Conservation (phyloP, 2,113 vertebrate species). For the Gulo gulo region DNA sequence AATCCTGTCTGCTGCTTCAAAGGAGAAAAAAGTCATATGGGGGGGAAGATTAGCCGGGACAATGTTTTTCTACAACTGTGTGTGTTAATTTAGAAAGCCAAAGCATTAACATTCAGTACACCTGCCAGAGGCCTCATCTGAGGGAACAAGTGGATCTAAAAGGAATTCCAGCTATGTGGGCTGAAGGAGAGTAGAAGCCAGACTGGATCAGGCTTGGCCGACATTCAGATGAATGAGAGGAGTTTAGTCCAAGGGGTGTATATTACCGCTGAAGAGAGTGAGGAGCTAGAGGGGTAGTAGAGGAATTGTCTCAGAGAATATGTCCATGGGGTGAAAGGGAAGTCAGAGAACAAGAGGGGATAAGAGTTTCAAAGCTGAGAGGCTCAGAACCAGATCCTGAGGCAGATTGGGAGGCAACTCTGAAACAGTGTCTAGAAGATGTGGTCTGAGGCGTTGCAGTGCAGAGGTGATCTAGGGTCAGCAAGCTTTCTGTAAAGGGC, state of each 20-base stretch:
- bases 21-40: background rate
- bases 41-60: background rate
- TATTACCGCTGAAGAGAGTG: background rate
- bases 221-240: background rate
- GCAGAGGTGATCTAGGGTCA: background rate
- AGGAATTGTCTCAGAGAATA: background rate
- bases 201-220: background rate
- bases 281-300: background rate
- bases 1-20: background rate
- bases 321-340: background rate
- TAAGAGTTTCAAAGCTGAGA: background rate
- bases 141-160: background rate
- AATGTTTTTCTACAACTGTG: background rate
- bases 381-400: background rate
- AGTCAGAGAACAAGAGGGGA: background rate
- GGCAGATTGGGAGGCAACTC: background rate
- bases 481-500: background rate
- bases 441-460: background rate
- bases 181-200: background rate
- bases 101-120: background rate
- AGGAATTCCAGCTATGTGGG: background rate
- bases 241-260: background rate
- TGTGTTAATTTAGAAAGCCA: background rate
- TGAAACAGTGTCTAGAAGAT: background rate
- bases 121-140: background rate